Conservation (phyloP, 2,797 vertebrate species). For the Spea hammondii region DNA sequence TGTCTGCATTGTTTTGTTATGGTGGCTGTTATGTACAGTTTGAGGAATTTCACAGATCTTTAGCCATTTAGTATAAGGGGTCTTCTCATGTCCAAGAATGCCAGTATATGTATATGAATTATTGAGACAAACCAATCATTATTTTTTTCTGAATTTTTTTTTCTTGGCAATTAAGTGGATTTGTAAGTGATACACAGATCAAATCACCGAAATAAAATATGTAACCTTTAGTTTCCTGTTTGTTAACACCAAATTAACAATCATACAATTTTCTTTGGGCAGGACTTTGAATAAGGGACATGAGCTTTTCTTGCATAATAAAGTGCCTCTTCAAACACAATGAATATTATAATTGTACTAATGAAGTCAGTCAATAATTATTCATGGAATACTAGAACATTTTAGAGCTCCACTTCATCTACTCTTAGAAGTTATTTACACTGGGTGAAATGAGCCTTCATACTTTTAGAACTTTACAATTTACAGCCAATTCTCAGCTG, state of each 20-base stretch:
- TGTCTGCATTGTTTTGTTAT: no score
- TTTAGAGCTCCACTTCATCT: conserved; percentile 11
- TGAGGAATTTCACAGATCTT: no score
- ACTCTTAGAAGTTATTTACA: background rate
- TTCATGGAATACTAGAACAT: conserved; percentile 27
- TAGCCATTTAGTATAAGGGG: no score
- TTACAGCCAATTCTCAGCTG: conserved; percentile 17
- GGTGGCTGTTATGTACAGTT: no score
- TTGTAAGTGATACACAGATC: background rate
- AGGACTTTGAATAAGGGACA: conserved; percentile 15
- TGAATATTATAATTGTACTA: conserved; percentile 7
- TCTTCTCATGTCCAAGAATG: no score
- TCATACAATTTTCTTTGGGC: conserved; percentile 28
- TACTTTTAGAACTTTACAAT: background rate
- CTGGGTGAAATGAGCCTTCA: background rate
- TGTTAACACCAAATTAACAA: conserved; percentile 41
- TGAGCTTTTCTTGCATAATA: background rate
- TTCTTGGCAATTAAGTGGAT: accelerated
- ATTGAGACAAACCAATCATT: no score
- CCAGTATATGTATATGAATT: no score
- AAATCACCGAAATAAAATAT: background rate
- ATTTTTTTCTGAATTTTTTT: no score
- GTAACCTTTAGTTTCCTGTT: background rate
- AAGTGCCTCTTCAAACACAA: background rate
- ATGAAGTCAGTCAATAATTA: background rate